Percentiles rank a stretch among this genome's conserved stretches.
Evolutionary conservation across 92 coral and sea anemone genomes (phyloP).

Genomic region (Umimayanthus chanpuru): DNA sequence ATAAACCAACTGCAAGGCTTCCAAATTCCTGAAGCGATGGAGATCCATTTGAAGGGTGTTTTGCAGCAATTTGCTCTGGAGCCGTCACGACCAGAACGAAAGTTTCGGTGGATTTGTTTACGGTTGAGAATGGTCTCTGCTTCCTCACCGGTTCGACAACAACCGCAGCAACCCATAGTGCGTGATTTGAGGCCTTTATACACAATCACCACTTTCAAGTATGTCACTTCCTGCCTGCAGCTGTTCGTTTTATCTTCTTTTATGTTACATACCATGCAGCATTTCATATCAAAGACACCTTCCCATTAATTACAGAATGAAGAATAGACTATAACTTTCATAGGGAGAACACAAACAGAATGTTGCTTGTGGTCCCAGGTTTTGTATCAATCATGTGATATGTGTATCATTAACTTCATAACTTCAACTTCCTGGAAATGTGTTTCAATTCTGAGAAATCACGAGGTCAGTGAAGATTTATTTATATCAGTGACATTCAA

Average conservation of each 20-base stretch:
- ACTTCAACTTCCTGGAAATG: not conserved
- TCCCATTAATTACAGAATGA: too few relatives aligned
- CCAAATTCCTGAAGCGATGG: slow-evolving; percentile 63
- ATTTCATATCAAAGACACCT: too few relatives aligned
- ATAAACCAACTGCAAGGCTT: slow-evolving; percentile 54
- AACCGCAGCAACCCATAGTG: not conserved
- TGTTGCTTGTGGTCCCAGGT: not conserved
- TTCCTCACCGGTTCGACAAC: slow-evolving; percentile 15
- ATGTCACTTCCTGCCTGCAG: not conserved
- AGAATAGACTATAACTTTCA: too few relatives aligned
- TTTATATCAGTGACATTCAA: not conserved
- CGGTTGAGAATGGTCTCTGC: slow-evolving; percentile 1
- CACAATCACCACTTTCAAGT: not conserved
- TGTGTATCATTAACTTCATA: too few relatives aligned
- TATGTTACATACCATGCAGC: too few relatives aligned
- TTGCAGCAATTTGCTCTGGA: not conserved
- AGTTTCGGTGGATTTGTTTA: slow-evolving; percentile 20
- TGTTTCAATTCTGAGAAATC: slow-evolving; percentile 1
- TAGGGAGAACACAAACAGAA: too few relatives aligned
- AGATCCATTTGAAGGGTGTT: slow-evolving; percentile 42
- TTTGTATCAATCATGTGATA: not conserved
- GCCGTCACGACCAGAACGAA: slow-evolving; percentile 27
- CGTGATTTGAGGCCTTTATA: not conserved
- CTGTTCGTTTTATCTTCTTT: not conserved
- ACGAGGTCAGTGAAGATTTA: not conserved